These are phyloP conservation scores for Gryon sp. DNA, from an alignment of 1,140 invertebrate species.

Conservation along the genomic window DNA sequence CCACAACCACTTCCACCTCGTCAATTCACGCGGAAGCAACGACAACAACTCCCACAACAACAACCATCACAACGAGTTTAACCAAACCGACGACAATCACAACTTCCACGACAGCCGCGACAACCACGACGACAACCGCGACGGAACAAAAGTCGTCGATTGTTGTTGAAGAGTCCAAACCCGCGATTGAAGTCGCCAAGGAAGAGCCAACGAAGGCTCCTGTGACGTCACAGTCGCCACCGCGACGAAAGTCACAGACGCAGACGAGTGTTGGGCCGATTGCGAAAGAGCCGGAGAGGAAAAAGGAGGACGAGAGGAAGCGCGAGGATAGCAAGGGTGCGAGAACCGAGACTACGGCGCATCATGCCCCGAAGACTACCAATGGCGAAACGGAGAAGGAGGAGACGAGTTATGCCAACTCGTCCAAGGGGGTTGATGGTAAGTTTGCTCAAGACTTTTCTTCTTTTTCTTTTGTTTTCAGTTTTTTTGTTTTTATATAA, in stretches of 20 bases:
- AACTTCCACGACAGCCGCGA: no score
- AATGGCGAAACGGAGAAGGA: conserved; percentile 69
- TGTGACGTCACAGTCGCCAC: conserved; percentile 66
- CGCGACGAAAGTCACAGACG: conserved; percentile 69
- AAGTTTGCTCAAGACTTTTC: no score
- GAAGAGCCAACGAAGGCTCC: conserved; percentile 57
- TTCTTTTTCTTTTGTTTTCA: no score
- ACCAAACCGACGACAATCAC: no score
- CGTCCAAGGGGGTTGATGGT: conserved; percentile 66
- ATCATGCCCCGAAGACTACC: conserved; percentile 62
- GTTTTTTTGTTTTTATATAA: no score
- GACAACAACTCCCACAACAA: not conserved
- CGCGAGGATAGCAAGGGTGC: conserved; percentile 67
- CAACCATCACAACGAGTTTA: no score
- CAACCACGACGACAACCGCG: not conserved
- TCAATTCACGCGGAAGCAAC: conserved; percentile 8
- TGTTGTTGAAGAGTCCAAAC: conserved; percentile 21
- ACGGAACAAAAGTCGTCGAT: no score
- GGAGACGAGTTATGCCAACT: conserved; percentile 52
- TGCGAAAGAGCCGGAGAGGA: conserved; percentile 18
- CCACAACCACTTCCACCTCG: no score
- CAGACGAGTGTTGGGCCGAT: not conserved
- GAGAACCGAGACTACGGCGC: no score
- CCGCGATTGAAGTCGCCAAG: conserved; percentile 47
- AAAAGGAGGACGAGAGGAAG: conserved; percentile 68